Base-by-base conservation (phyloP, 2,888 invertebrate genomes). In the Mystacides longicornis region DNA sequence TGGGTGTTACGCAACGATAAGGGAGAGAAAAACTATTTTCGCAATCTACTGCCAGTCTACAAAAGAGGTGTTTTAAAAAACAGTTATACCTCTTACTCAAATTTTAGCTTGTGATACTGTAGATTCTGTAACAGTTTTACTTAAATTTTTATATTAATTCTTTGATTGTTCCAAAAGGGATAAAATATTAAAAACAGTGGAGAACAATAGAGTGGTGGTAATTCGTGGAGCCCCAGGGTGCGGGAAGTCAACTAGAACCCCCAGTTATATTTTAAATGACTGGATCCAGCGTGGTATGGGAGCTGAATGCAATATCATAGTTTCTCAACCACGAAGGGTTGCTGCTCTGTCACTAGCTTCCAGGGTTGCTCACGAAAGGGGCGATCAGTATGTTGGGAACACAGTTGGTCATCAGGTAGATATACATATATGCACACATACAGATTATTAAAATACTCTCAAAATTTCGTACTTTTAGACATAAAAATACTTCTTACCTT, bases 191-290 rank as follows among this genome's bases (percentile, higher is more conserved):
- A 65, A 78, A 14, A 67, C 75, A 0, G 62, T 86, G 1, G 64
- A 72, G 11, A 63, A 71, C 1, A 77, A 79, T 59, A 75, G 75
- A 23, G 79, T 83, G 0, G 59, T 81, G 1, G 73, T 87, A 2
- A 72, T 87, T 46, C 81, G 82, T 56, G 87, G 87, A 0, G 83
- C 85, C 56, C 84, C 87, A 0, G 87, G 87, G 0, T 87, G 86
- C 66, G 87, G 87, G 0, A 87, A 87, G 66, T 86, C 86, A 21
- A 86, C 85, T 0, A 78, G 86, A 51, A 80, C 82, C 5, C 87
- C 87, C 1, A 82, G 84, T 43, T 81, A 77, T 62, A 73, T 82
- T 43, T 63, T 82, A 52, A 80, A 82, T 4, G 70, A 69, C n/a
- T 51, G 37, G n/a, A 69, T 71, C 2, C 62, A 62, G 52, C 63